phyloP scores from a whole-genome alignment of 2,888 invertebrate genomes.

The Thera obeliscata region DNA sequence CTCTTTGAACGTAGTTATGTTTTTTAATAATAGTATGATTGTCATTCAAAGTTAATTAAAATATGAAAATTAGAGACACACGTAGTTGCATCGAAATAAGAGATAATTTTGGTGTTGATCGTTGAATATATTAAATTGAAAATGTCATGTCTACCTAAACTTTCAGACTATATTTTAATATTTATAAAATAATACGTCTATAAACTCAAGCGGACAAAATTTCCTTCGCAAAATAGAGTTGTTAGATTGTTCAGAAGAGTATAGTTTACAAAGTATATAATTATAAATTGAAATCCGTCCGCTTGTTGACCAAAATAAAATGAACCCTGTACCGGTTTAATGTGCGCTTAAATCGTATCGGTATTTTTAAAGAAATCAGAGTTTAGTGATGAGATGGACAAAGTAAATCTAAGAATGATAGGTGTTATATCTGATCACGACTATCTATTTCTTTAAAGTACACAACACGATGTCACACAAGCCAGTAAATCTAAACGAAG shows the following conservation, averaged over 20 bases:
- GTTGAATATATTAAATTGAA: conserved; percentile 14
- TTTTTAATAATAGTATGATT: neutral
- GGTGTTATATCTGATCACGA: conserved; percentile 52
- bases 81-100: neutral
- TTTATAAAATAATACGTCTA: conserved; percentile 60
- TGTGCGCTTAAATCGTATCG: conserved; percentile 74
- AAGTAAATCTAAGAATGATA: conserved; percentile 45
- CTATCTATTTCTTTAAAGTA: conserved; percentile 65
- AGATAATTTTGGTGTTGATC: conserved; percentile 23
- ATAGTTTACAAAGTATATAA: conserved; percentile 43
- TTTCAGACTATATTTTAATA: conserved; percentile 42
- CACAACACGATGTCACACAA: conserved; percentile 77
- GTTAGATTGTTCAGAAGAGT: conserved; percentile 46
- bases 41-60: neutral
- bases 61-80: neutral
- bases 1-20: neutral
- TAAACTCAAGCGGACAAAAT: conserved; percentile 68
- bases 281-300: conserved; percentile 64
- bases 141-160: conserved; percentile 23
- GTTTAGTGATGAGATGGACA: conserved; percentile 27
- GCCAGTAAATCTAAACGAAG: conserved; percentile 82
- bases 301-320: conserved; percentile 75
- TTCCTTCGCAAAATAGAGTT: conserved; percentile 65
- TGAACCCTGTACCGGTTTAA: conserved; percentile 80
- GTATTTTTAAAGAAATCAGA: conserved; percentile 42